Percentiles rank a stretch among this genome's conserved stretches.
phyloP scores from a whole-genome alignment of 2,113 vertebrate species.

The Rissa tridactyla region DNA sequence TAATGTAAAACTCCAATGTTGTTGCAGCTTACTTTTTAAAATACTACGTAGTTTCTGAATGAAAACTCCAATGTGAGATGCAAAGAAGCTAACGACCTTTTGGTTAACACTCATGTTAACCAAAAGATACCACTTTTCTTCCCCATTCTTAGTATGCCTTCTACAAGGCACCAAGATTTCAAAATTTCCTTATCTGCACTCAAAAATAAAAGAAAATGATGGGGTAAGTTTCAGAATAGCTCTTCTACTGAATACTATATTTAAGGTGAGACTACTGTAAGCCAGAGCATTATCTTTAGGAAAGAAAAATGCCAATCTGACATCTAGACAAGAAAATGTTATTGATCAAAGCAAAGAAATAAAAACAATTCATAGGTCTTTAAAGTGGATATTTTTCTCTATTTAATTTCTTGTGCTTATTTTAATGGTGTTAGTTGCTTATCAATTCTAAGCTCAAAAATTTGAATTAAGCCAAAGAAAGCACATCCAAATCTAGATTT shows the following conservation, averaged over 20 bases:
- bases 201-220: not conserved
- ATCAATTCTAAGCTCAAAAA: not conserved
- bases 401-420: not conserved
- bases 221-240: not conserved
- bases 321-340: not conserved
- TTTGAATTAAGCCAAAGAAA: not conserved
- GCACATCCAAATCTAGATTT: not conserved
- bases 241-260: not conserved
- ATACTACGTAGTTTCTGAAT: not conserved
- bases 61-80: not conserved
- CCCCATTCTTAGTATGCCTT: not conserved
- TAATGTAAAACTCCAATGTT: not conserved
- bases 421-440: not conserved
- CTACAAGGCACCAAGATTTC: not conserved
- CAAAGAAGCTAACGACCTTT: not conserved
- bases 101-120: not conserved
- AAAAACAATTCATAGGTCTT: not conserved
- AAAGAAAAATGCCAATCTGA: not conserved
- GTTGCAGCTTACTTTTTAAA: not conserved
- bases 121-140: not conserved
- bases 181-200: not conserved
- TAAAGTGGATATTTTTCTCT: not conserved
- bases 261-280: not conserved
- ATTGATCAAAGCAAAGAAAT: not conserved
- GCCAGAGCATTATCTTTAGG: not conserved